Evolutionary conservation across 2,888 invertebrate species (phyloP).

Genomic region (Parascotia fuliginaria): DNA sequence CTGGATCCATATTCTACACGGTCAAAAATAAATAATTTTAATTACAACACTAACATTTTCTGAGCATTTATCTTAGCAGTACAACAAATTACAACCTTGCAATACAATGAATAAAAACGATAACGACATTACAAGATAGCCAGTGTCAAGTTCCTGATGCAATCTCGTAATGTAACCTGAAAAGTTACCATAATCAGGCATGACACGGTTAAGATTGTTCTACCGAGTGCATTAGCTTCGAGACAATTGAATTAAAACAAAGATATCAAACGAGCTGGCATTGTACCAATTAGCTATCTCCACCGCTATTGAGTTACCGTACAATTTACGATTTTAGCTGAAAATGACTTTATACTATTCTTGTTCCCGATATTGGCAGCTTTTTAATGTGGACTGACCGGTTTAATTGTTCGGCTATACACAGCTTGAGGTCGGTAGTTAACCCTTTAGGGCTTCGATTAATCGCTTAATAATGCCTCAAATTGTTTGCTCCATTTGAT

Average conservation of each 20-base stretch:
- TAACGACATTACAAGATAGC: too few relatives aligned
- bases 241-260: conserved; percentile 75
- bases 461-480: conserved; percentile 37
- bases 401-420: conserved; percentile 35
- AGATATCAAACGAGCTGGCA: conserved; percentile 72
- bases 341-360: conserved; percentile 73
- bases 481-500: conserved; percentile 31
- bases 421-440: conserved; percentile 38
- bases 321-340: conserved; percentile 73
- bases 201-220: conserved; percentile 57
- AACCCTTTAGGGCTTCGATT: conserved; percentile 27
- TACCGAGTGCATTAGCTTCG: conserved; percentile 64
- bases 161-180: conserved; percentile 38
- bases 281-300: conserved; percentile 74
- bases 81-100: too few relatives aligned
- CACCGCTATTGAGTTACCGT: conserved; percentile 62
- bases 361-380: conserved; percentile 49
- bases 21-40: too few relatives aligned
- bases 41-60: too few relatives aligned
- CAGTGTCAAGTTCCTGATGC: too few relatives aligned
- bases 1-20: too few relatives aligned
- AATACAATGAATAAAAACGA: too few relatives aligned
- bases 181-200: conserved; percentile 55
- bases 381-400: conserved; percentile 42
- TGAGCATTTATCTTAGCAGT: too few relatives aligned